These are phyloP conservation scores for Nymphalis io DNA, from an alignment of 1,140 invertebrate genomes.

Conservation along the genomic window DNA sequence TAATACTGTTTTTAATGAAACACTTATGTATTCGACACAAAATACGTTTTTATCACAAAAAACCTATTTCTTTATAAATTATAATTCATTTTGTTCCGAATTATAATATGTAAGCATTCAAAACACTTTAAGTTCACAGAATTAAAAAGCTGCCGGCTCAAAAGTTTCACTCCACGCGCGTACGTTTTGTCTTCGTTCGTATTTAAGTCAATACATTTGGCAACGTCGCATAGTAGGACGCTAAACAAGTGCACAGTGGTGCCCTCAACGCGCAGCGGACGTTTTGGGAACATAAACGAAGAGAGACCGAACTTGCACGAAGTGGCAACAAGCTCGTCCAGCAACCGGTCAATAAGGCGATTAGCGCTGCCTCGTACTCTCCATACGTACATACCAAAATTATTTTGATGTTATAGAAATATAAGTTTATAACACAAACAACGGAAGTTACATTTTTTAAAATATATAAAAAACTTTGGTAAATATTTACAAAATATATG, in stretches of 20 bases:
- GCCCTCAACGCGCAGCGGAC: conserved; percentile 79
- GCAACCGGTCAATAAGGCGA: conserved; percentile 81
- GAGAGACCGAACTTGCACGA: conserved; percentile 72
- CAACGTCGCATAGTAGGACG: conserved; percentile 79
- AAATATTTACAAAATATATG: no score
- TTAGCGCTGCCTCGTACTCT: conserved; percentile 70
- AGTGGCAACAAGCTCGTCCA: conserved; percentile 75
- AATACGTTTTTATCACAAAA: conserved; percentile 71
- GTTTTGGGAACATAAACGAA: conserved; percentile 67
- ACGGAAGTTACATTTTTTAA: no score
- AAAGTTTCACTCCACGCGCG: conserved; percentile 74
- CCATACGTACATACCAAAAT: conserved; percentile 46
- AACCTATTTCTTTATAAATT: conserved; percentile 51
- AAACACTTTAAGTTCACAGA: conserved; percentile 47
- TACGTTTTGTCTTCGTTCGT: conserved; percentile 78
- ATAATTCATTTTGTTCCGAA: conserved; percentile 45
- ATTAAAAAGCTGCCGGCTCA: conserved; percentile 73
- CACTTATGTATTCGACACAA: conserved; percentile 66
- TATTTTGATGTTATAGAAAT: conserved; percentile 27
- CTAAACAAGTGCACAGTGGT: conserved; percentile 77
- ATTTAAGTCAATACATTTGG: conserved; percentile 80
- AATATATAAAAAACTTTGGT: no score
- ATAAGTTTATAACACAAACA: conserved; percentile 40
- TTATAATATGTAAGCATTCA: conserved; percentile 36
- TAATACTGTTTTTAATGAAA: conserved; percentile 48